Evolutionary conservation across 2,888 invertebrate genomes (phyloP).

Genomic region (Daptonema setosum): DNA sequence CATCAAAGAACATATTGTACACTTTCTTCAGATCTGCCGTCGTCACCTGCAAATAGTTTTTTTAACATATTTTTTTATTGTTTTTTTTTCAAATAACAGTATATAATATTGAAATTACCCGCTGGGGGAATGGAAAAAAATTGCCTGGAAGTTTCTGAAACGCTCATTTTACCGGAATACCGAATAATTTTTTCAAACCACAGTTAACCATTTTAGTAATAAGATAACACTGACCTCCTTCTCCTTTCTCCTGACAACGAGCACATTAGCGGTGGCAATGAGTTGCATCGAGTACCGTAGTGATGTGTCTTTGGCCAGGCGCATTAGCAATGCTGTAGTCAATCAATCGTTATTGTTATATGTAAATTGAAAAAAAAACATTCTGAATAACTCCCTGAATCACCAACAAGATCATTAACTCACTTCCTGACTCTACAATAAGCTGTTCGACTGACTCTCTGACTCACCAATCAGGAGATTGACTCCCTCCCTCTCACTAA

Average conservation of each 20-base stretch:
- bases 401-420: no score
- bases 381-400: no score
- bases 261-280: constrained; percentile 83
- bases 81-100: not conserved
- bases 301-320: constrained; percentile 76
- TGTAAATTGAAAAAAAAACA: no score
- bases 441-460: no score
- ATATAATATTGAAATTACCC: not conserved
- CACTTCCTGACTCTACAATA: no score
- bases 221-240: constrained; percentile 36
- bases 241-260: constrained; percentile 63
- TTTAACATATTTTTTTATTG: constrained; percentile 1
- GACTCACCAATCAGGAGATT: no score
- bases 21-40: constrained; percentile 74
- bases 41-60: constrained; percentile 29
- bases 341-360: no score
- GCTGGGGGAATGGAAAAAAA: no score
- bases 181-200: no score
- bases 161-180: constrained; percentile 31
- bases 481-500: no score
- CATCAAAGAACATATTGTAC: constrained; percentile 79
- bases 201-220: no score
- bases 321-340: constrained; percentile 46
- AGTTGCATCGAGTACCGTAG: constrained; percentile 89
- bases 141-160: not conserved